Evolutionary conservation across 2,113 vertebrate genomes (phyloP).

Genomic region (Corydoras maculifer): DNA sequence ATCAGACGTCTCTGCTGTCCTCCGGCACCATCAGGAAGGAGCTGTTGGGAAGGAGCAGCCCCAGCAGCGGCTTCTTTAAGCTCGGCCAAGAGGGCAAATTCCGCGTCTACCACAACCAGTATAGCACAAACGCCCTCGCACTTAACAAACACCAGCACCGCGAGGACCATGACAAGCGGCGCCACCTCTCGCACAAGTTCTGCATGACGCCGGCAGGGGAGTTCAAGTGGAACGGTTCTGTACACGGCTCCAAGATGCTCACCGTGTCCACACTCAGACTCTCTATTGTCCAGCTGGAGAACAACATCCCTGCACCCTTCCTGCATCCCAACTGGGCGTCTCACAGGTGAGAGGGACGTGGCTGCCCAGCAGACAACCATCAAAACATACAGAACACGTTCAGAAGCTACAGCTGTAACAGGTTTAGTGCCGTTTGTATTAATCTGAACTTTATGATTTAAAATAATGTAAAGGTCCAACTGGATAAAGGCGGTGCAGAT

Average conservation of each 20-base stretch:
- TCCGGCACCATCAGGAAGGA: slow-evolving; percentile 69
- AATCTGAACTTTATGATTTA: too few relatives aligned
- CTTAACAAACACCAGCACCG: slow-evolving; percentile 98
- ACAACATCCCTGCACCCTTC: slow-evolving; percentile 87
- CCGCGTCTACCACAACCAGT: slow-evolving; percentile 94
- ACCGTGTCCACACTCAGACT: slow-evolving; percentile 90
- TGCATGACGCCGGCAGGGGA: slow-evolving; percentile 89
- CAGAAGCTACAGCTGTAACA: too few relatives aligned
- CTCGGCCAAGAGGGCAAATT: slow-evolving; percentile 97
- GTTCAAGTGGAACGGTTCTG: slow-evolving; percentile 96
- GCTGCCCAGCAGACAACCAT: background rate
- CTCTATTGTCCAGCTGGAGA: slow-evolving; percentile 94
- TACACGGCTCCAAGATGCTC: slow-evolving; percentile 88
- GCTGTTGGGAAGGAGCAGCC: slow-evolving; percentile 70
- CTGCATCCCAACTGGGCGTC: slow-evolving; percentile 98
- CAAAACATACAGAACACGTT: too few relatives aligned
- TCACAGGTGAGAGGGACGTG: slow-evolving; percentile 75
- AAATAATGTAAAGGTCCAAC: slow-evolving; percentile 72
- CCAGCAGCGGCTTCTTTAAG: slow-evolving; percentile 78
- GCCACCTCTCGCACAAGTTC: slow-evolving; percentile 96
- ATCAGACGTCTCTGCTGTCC: slow-evolving; percentile 35
- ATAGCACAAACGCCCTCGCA: slow-evolving; percentile 89
- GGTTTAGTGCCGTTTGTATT: too few relatives aligned
- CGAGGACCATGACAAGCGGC: slow-evolving; percentile 93
- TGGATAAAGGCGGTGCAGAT: slow-evolving; percentile 99